These are phyloP conservation scores for Telmatherina bonti DNA, from an alignment of 2,797 vertebrate species.

Conservation along the genomic window DNA sequence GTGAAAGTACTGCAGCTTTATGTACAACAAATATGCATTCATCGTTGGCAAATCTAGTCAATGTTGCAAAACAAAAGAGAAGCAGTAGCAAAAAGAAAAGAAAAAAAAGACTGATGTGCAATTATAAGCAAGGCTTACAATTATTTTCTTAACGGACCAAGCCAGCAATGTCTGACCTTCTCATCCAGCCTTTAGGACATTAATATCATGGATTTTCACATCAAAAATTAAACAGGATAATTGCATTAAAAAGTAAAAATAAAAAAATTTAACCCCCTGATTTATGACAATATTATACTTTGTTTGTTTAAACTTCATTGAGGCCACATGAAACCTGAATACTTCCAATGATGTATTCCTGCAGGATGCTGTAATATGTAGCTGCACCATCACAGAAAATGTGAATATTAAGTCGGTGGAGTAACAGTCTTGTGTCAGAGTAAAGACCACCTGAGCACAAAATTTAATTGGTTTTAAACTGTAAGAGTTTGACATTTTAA, in stretches of 20 bases:
- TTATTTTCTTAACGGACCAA: background rate
- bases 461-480: background rate
- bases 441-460: background rate
- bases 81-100: background rate
- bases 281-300: background rate
- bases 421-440: background rate
- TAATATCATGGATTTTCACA: conserved; percentile 1
- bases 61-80: background rate
- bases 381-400: background rate
- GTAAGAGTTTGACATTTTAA: too few relatives aligned
- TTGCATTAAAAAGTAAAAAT: background rate
- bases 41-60: background rate
- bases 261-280: background rate
- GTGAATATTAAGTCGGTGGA: background rate
- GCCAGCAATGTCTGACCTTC: background rate
- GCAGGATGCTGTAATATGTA: background rate
- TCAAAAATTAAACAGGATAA: background rate
- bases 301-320: conserved; percentile 19
- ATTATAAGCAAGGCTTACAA: background rate
- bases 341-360: background rate
- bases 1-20: background rate
- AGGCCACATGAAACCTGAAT: background rate
- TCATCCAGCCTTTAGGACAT: background rate
- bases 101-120: background rate
- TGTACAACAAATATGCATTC: background rate